Base-by-base conservation (phyloP, 1,140 invertebrate genomes). In the Drosophila repletoides region DNA sequence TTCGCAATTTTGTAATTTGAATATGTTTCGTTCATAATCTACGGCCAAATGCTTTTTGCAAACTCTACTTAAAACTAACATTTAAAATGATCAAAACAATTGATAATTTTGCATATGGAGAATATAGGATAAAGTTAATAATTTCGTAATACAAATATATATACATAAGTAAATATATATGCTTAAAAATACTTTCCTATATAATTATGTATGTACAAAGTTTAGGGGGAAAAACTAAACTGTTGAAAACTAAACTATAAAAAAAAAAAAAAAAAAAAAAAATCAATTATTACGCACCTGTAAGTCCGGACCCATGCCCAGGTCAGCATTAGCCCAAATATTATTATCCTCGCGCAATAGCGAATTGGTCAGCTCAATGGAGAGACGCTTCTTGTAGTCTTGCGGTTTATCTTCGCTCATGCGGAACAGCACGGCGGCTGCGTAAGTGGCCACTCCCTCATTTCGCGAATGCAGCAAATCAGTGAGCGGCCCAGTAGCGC, bases 351-450 rank as follows among this genome's bases (percentile, higher is more conserved):
- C 95, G 66, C 96, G 94, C 89, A 97, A 94, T 61, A 98, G 92
- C 2, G 97, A 98, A 91, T 97, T 98, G 34, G 97, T 98, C 56
- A 99, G 91, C 91, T 99, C 98, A 92, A 98, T 97, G 19, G 97
- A 98, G 4, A 99, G 93, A 66, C 98, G 92, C 91, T 99, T 99
- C 91, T 98, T 98, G 90, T 99, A 99, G 88, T 99, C 98, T 88
- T 98, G 96, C 6, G 98, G 97, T 91, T 99, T 99, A 88, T 99
- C 98, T 90, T 99, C 98, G 36, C 97, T 98, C 97, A 99, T 99
- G 52, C 97, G 95, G 93, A 98, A 99, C 34, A 99, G 92, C 15
- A 99, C 97, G 5, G 98, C 98, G 2, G 98, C 98, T 9, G 98
- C 98, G 89, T 99, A 99, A 0, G 98, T 99, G n/a, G 97, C 98